Evolutionary conservation across 1,140 invertebrate species (phyloP).

Genomic region (Conus ventricosus): DNA sequence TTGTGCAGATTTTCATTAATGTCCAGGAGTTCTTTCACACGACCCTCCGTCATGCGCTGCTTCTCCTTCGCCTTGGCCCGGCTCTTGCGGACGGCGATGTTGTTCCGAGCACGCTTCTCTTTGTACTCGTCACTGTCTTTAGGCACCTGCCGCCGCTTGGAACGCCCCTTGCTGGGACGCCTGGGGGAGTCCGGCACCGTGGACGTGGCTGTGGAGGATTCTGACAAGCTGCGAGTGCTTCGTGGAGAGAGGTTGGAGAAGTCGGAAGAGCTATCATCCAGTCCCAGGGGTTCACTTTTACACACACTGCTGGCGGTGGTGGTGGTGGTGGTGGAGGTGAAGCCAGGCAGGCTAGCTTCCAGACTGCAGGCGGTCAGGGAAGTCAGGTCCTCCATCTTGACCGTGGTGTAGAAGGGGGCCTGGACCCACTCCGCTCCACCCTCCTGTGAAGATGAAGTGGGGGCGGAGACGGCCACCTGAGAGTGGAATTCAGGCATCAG

Average conservation of each 20-base stretch:
- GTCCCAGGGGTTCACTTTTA: neutral
- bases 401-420: conserved; percentile 42
- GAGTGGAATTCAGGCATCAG: conserved; percentile 53
- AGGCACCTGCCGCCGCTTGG: conserved; percentile 55
- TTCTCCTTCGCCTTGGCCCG: conserved; percentile 97
- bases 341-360: conserved; percentile 13
- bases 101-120: conserved; percentile 93
- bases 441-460: neutral
- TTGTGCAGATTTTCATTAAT: conserved; percentile 96
- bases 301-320: conserved; percentile 7
- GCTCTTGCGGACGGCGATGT: conserved; percentile 96
- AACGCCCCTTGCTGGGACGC: neutral
- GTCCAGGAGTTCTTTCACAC: conserved; percentile 91
- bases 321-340: neutral
- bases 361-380: conserved; percentile 33
- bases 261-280: neutral
- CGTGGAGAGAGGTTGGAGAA: neutral
- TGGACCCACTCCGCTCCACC: conserved; percentile 34
- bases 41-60: conserved; percentile 93
- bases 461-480: conserved; percentile 8
- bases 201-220: conserved; percentile 38
- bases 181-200: conserved; percentile 28
- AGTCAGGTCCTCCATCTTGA: conserved; percentile 56
- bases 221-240: conserved; percentile 43
- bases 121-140: conserved; percentile 88